Percentiles rank a stretch among this genome's conserved stretches.
phyloP scores from a whole-genome alignment of 2,888 invertebrate species.

The Himalopsyche anomala region DNA sequence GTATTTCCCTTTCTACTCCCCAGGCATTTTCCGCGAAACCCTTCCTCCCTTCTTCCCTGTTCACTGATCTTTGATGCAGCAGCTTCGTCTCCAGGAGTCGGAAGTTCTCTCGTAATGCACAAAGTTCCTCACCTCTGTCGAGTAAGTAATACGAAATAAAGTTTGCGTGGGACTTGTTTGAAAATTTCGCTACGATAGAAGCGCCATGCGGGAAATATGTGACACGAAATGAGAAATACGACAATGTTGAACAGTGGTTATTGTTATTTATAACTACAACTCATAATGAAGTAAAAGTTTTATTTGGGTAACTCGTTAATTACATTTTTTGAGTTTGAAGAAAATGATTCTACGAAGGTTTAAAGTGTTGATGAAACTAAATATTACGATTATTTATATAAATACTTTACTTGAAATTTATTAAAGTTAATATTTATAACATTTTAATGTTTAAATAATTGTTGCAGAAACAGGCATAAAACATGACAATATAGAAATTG shows the following conservation, averaged over 20 bases:
- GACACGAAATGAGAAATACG: constrained; percentile 39
- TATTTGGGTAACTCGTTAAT: too few relatives aligned
- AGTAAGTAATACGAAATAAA: constrained; percentile 42
- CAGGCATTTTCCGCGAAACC: neutral
- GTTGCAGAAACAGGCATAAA: too few relatives aligned
- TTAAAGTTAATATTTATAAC: too few relatives aligned
- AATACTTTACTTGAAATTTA: too few relatives aligned
- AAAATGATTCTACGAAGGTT: too few relatives aligned
- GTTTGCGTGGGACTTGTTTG: constrained; percentile 1
- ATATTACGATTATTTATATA: too few relatives aligned
- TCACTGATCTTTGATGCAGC: constrained; percentile 13
- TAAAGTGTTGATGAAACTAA: too few relatives aligned
- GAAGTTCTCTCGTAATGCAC: constrained; percentile 42
- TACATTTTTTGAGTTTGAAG: too few relatives aligned
- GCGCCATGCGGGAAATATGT: constrained; percentile 20
- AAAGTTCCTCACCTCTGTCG: constrained; percentile 44
- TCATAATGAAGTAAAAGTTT: neutral
- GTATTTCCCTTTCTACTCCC: neutral
- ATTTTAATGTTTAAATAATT: too few relatives aligned
- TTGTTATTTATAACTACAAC: constrained; percentile 12
- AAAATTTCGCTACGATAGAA: constrained; percentile 16
- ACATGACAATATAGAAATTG: too few relatives aligned
- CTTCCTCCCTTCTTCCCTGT: neutral
- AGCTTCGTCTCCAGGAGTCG: constrained; percentile 11
- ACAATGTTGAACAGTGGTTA: neutral